These are phyloP conservation scores for Trichonephila clavata DNA, from an alignment of 1,140 invertebrate genomes.

Conservation along the genomic window DNA sequence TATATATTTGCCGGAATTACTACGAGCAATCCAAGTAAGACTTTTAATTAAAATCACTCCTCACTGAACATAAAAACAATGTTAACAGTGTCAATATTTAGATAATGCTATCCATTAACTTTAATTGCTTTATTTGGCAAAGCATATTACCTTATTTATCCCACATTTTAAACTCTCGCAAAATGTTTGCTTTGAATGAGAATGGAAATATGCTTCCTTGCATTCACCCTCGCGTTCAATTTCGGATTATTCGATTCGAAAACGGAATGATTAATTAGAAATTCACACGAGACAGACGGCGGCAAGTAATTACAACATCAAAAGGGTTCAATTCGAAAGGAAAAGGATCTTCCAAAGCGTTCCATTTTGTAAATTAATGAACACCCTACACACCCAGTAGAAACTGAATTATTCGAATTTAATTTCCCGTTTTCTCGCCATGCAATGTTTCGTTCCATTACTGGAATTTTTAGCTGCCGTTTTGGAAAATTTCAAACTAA, in stretches of 20 bases:
- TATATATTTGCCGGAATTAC: neutral
- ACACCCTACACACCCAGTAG: neutral
- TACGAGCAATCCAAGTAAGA: neutral
- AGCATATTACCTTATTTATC: neutral
- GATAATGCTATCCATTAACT: neutral
- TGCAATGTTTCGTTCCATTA: neutral
- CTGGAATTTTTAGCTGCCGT: slow-evolving; percentile 5
- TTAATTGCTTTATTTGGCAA: neutral
- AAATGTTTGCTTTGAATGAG: neutral
- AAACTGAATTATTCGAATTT: slow-evolving; percentile 30
- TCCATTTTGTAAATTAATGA: slow-evolving; percentile 34
- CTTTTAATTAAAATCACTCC: too few species aligned
- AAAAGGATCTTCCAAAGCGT: slow-evolving; percentile 8
- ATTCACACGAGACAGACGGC: neutral
- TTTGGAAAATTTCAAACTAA: neutral
- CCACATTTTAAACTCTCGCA: neutral
- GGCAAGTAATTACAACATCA: slow-evolving; percentile 16
- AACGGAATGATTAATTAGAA: slow-evolving; percentile 21
- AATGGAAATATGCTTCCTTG: neutral
- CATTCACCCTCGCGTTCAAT: neutral
- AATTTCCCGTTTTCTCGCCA: neutral
- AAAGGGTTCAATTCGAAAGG: neutral
- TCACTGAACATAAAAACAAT: too few species aligned
- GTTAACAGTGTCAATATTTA: too few species aligned
- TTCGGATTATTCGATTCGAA: slow-evolving; percentile 2